Conservation (phyloP, 2,113 vertebrate genomes). For the Dicentrarchus labrax region DNA sequence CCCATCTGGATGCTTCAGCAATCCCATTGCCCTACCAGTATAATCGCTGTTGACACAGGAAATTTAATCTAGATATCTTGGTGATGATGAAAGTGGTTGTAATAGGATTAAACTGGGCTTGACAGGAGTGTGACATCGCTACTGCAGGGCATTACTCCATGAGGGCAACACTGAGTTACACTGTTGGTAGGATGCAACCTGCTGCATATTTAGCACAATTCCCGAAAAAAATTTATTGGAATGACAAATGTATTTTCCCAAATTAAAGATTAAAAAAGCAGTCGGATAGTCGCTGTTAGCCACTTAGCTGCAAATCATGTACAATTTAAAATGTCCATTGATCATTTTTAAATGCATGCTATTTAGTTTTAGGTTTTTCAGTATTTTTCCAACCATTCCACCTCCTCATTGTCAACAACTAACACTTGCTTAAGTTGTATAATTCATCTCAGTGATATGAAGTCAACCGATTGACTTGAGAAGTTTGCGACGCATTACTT, state of each 20-base stretch:
- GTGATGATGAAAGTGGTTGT: conserved; percentile 82
- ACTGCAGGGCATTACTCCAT: conserved; percentile 56
- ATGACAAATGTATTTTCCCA: not conserved
- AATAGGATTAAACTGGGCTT: conserved; percentile 80
- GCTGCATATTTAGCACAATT: not conserved
- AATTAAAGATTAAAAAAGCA: not conserved
- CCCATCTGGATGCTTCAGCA: conserved; percentile 68
- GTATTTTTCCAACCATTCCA: not conserved
- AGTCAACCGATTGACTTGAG: no score
- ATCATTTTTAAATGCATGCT: not conserved
- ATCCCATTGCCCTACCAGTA: conserved; percentile 56
- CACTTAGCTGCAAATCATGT: not conserved
- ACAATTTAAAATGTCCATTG: not conserved
- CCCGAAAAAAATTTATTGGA: not conserved
- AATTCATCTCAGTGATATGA: not conserved
- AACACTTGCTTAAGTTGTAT: not conserved
- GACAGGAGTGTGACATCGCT: conserved; percentile 67
- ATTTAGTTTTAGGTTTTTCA: not conserved
- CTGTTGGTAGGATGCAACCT: conserved; percentile 9
- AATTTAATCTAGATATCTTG: conserved; percentile 78
- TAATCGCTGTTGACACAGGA: conserved; percentile 74
- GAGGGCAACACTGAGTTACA: conserved; percentile 35
- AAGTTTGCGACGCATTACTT: no score
- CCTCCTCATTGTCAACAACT: not conserved
- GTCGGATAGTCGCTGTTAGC: not conserved